Conservation (phyloP, 2,113 vertebrate species). For the Bucco capensis region DNA sequence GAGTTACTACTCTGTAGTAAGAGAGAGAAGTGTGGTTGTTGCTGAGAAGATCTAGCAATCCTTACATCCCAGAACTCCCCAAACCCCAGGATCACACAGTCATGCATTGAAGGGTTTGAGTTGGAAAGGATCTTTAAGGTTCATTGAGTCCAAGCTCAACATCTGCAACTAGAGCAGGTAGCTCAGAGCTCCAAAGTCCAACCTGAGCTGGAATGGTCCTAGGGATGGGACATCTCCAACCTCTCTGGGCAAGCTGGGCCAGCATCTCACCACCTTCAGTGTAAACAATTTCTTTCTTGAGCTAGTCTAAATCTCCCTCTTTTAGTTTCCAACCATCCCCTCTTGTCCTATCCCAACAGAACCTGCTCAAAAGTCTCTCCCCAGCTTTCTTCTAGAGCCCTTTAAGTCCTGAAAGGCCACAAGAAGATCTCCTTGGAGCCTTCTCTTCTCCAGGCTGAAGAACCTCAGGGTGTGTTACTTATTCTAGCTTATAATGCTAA, state of each 20-base stretch:
- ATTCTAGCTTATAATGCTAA: too few species aligned
- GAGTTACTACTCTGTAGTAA: too few species aligned
- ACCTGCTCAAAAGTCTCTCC: too few species aligned
- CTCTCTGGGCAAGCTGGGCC: background rate
- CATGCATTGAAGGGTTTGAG: background rate
- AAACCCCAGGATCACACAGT: too few species aligned
- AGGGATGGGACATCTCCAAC: background rate
- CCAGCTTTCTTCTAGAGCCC: too few species aligned
- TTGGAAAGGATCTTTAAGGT: background rate
- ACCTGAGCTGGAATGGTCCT: background rate
- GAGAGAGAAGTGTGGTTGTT: too few species aligned
- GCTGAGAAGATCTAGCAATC: too few species aligned
- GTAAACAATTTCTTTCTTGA: background rate
- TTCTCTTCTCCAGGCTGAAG: too few species aligned
- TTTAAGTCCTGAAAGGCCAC: too few species aligned
- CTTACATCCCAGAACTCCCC: too few species aligned
- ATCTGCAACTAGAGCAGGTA: background rate
- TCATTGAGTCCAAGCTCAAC: background rate
- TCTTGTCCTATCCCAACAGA: background rate
- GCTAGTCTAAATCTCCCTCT: background rate
- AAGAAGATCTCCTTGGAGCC: too few species aligned
- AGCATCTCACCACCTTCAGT: background rate
- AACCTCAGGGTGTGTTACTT: too few species aligned
- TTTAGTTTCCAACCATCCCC: background rate
- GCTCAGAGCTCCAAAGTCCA: background rate